Evolutionary conservation across 2,888 invertebrate genomes (phyloP).

Genomic region (Hypomecis punctinalis): DNA sequence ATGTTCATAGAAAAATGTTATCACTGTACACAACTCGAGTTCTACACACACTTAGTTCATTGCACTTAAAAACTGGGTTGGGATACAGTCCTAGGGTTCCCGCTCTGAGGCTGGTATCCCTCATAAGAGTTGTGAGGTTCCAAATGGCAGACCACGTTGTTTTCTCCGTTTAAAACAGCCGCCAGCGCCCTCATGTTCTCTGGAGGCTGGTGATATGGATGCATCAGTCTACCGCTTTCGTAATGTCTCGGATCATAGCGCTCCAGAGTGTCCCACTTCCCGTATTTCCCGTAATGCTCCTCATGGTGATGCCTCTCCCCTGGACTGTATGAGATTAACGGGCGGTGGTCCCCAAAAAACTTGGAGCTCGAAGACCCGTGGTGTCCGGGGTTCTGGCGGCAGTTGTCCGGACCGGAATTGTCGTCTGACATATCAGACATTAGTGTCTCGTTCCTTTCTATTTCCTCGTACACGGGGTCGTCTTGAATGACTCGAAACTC

Average conservation of each 20-base stretch:
- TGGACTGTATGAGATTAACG: constrained; percentile 91
- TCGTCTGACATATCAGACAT: constrained; percentile 93
- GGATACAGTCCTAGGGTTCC: constrained; percentile 79
- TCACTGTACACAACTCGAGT: constrained; percentile 67
- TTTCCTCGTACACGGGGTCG: constrained; percentile 93
- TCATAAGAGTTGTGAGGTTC: constrained; percentile 88
- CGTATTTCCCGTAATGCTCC: constrained; percentile 80
- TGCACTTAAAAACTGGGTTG: constrained; percentile 80
- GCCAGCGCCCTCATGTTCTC: constrained; percentile 87
- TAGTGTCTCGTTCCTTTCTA: constrained; percentile 89
- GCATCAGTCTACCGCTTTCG: constrained; percentile 82
- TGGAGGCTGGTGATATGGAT: constrained; percentile 82
- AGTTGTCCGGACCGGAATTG: constrained; percentile 86
- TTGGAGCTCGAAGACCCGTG: constrained; percentile 85
- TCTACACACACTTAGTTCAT: constrained; percentile 40
- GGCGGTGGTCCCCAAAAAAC: constrained; percentile 92
- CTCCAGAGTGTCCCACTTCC: constrained; percentile 82
- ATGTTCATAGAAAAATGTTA: constrained; percentile 79
- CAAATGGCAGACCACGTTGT: constrained; percentile 93
- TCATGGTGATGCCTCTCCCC: constrained; percentile 85
- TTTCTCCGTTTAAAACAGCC: constrained; percentile 93
- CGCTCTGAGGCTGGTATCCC: constrained; percentile 76
- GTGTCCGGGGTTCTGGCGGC: constrained; percentile 87
- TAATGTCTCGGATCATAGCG: constrained; percentile 80
- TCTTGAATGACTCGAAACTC: constrained; percentile 86